Evolutionary conservation across 2,113 vertebrate genomes (phyloP), one percentile per base, ranked within the genome.

Genomic region (Illadopsis cleaveri): DNA sequence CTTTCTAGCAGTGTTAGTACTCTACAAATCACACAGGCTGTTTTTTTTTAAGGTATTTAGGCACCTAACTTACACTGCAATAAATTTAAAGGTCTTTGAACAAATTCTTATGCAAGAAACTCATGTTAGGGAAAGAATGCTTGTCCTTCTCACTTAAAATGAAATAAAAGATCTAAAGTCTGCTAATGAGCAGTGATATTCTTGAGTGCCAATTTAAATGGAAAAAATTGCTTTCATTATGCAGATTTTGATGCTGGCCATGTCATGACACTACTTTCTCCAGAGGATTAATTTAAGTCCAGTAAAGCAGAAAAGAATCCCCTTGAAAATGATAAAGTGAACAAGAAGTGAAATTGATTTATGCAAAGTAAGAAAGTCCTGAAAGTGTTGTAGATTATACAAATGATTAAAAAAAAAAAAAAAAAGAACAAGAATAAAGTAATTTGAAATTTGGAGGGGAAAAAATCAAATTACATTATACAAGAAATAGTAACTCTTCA

Each of bases 231-330:
- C 93, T 90, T 95, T 93, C 80, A 96, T 97, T 97, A 97, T 97
- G 93, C 94, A 96, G 83, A 91, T 97, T 86, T 95, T 82, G 91
- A 89, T 73, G 91, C 47, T 92, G 95, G 85, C 94, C 92, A 1
- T 93, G 89, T 96, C 68, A 9, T 91, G 96, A 97, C 94, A 91
- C 73, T 85, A 79, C 86, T 94, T 96, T 81, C 94, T 96, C 95
- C 77, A 77, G 94, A 96, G 96, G 97, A 97, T 97, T 98, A 98
- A 97, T 97, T 97, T 96, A 95, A 97, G 95, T 96, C 96, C 94
- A 91, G 83, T 70, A 94, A 97, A 96, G 94, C 73, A 95, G 86
- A 91, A 97, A 73, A 94, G 80, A 95, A 96, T 95, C 53, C 80
- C 72, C 86, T 92, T 92, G 81, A 82, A 96, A 97, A 86, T 82